Evolutionary conservation across 2,797 vertebrate species (phyloP).

Genomic region (Pelodytes ibericus): DNA sequence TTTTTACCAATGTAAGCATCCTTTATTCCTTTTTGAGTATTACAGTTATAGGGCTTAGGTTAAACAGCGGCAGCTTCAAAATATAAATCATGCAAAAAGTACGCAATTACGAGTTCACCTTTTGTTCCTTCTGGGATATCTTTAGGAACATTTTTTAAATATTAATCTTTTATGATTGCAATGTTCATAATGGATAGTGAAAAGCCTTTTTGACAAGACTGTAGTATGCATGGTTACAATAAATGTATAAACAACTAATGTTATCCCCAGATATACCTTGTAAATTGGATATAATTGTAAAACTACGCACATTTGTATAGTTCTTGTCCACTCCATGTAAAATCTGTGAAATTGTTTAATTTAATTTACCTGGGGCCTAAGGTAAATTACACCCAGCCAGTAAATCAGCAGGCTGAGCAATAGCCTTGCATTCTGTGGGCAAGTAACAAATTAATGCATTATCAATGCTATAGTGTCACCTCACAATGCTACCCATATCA

Average conservation of each 20-base stretch:
- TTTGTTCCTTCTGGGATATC: conserved; percentile 8
- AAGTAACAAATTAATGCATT: no score
- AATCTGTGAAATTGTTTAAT: no score
- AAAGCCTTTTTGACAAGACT: background rate
- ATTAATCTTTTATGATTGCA: conserved; percentile 7
- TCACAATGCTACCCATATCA: no score
- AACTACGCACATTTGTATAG: no score
- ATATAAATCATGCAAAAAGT: conserved; percentile 14
- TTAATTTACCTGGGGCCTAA: no score
- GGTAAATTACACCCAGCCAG: no score
- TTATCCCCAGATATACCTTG: background rate
- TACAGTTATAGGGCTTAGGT: background rate
- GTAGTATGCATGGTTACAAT: background rate
- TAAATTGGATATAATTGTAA: no score
- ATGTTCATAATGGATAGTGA: background rate
- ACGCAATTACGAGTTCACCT: conserved; percentile 14
- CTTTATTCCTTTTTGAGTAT: background rate
- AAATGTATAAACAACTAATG: background rate
- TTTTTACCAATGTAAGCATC: background rate
- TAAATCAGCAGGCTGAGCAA: no score
- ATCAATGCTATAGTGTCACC: no score
- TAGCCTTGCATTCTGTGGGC: no score
- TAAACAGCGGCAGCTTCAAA: background rate
- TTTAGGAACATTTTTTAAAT: conserved; percentile 14
- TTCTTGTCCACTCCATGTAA: no score